phyloP scores from a whole-genome alignment of 2,888 invertebrate genomes.

The Pandemis corylana region DNA sequence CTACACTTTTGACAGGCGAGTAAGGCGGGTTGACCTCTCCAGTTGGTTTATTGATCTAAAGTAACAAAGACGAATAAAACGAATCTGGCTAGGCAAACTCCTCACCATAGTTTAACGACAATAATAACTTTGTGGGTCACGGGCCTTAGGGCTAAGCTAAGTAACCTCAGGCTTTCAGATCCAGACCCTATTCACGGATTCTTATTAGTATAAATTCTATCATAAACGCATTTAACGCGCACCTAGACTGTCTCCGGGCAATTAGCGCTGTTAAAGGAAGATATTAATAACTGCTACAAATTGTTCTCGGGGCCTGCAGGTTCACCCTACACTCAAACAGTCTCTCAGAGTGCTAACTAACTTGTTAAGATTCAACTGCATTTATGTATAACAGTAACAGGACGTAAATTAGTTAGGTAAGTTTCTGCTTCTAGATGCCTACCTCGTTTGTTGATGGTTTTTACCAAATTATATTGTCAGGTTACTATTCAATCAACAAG shows the following conservation, averaged over 20 bases:
- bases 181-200: not conserved
- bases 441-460: too few relatives aligned
- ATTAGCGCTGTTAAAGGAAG: not conserved
- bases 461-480: too few relatives aligned
- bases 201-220: conserved; percentile 9
- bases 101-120: conserved; percentile 44
- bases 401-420: too few relatives aligned
- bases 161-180: not conserved
- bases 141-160: not conserved
- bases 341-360: too few relatives aligned
- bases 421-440: too few relatives aligned
- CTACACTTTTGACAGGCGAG: too few relatives aligned
- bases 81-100: not conserved
- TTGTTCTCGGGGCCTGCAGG: too few relatives aligned
- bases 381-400: too few relatives aligned
- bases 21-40: not conserved
- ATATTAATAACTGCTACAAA: not conserved
- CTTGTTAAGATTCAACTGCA: too few relatives aligned
- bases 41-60: not conserved
- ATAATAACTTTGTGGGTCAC: conserved; percentile 41
- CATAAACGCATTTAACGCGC: not conserved
- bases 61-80: not conserved
- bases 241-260: not conserved
- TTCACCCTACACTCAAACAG: too few relatives aligned
- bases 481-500: too few relatives aligned